These are phyloP conservation scores for Naso thynnoides DNA, from an alignment of 2,797 vertebrate genomes.

Conservation along the genomic window DNA sequence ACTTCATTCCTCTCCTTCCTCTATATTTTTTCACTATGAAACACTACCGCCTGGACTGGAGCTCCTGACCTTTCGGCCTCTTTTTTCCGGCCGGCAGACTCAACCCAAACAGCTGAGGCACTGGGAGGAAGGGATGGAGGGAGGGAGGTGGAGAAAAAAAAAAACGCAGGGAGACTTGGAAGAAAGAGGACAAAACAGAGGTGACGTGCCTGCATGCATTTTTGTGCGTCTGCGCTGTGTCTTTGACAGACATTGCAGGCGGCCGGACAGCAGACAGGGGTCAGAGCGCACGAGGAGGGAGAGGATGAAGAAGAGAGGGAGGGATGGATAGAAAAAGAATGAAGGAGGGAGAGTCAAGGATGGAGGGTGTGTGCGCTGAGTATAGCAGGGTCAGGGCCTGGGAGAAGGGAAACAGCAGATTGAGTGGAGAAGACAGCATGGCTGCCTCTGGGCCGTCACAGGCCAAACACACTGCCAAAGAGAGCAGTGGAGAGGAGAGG, in stretches of 20 bases:
- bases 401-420: slow-evolving; percentile 69
- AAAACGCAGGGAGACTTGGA: not conserved
- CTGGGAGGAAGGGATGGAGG: slow-evolving; percentile 9
- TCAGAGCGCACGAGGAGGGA: slow-evolving; percentile 40
- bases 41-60: slow-evolving; percentile 29
- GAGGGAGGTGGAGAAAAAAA: not conserved
- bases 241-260: slow-evolving; percentile 64
- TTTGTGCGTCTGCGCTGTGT: slow-evolving; percentile 26
- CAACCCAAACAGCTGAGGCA: slow-evolving; percentile 49
- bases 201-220: slow-evolving; percentile 37
- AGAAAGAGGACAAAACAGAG: slow-evolving; percentile 41
- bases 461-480: slow-evolving; percentile 77
- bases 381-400: slow-evolving; percentile 69
- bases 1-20: slow-evolving; percentile 2
- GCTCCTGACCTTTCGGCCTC: slow-evolving; percentile 36
- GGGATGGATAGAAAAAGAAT: slow-evolving; percentile 36
- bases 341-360: slow-evolving; percentile 37
- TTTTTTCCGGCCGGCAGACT: slow-evolving; percentile 46
- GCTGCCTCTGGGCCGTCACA: slow-evolving; percentile 78
- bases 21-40: slow-evolving; percentile 8
- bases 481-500: slow-evolving; percentile 65
- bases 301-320: slow-evolving; percentile 34
- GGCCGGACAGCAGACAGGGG: slow-evolving; percentile 65
- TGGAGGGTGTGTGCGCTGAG: slow-evolving; percentile 38
- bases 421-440: slow-evolving; percentile 79